These are phyloP conservation scores for Drosophila burlai DNA, from an alignment of 1,140 invertebrate species.

Conservation along the genomic window DNA sequence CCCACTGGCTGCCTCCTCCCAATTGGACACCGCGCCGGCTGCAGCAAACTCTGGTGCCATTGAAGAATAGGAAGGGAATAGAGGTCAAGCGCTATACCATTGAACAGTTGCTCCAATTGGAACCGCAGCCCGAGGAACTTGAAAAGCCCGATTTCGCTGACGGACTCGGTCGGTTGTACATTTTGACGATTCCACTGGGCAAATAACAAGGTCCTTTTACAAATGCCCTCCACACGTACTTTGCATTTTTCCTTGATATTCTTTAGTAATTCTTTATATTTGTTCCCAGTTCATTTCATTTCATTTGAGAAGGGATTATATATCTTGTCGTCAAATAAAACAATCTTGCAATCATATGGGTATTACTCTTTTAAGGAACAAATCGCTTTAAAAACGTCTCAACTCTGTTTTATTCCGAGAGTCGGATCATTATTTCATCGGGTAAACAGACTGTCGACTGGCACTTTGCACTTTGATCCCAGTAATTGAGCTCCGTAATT, in stretches of 20 bases:
- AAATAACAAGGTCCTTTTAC: conserved; percentile 1
- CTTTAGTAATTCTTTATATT: background rate
- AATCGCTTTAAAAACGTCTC: no score
- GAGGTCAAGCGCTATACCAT: conserved; percentile 44
- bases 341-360: background rate
- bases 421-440: background rate
- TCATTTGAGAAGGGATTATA: background rate
- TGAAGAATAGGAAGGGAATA: background rate
- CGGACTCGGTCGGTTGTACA: conserved; percentile 6
- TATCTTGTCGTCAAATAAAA: background rate
- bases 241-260: background rate
- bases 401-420: background rate
- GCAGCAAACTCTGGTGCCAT: background rate
- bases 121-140: conserved; percentile 48
- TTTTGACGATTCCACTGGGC: conserved; percentile 4
- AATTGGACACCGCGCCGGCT: conserved; percentile 1
- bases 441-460: no score
- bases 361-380: background rate
- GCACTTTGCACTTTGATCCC: conserved; percentile 24
- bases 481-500: conserved; percentile 26
- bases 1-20: conserved; percentile 1
- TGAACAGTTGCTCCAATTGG: conserved; percentile 45
- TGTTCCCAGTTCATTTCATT: background rate
- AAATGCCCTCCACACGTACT: background rate
- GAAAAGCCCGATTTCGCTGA: conserved; percentile 20